These are phyloP conservation scores for Menidia menidia DNA, from an alignment of 2,797 vertebrate genomes.

Conservation along the genomic window DNA sequence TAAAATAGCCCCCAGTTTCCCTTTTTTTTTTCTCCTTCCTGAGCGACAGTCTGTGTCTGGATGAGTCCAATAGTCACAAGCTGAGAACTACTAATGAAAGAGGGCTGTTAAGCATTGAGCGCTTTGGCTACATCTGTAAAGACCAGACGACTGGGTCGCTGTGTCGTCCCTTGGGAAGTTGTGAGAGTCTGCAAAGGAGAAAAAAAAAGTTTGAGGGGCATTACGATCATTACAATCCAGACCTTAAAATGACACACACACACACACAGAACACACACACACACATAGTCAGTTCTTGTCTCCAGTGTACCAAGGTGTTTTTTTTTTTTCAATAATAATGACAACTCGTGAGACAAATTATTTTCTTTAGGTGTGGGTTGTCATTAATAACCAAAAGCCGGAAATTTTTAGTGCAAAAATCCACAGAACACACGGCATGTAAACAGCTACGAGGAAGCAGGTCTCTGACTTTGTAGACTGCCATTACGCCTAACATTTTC, in stretches of 20 bases:
- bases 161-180: slow-evolving; percentile 88
- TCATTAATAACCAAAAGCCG: slow-evolving; percentile 22
- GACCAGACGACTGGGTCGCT: slow-evolving; percentile 95
- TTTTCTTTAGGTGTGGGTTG: slow-evolving; percentile 2
- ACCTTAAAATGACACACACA: neutral
- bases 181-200: slow-evolving; percentile 86
- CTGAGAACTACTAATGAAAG: slow-evolving; percentile 36
- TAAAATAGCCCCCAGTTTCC: slow-evolving; percentile 51
- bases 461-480: neutral
- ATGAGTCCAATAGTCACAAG: slow-evolving; percentile 17
- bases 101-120: slow-evolving; percentile 87
- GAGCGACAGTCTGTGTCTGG: slow-evolving; percentile 41
- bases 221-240: slow-evolving; percentile 9
- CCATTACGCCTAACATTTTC: slow-evolving; percentile 4
- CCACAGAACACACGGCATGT: slow-evolving; percentile 17
- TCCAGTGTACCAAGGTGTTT: neutral
- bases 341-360: neutral
- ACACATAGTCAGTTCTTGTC: neutral
- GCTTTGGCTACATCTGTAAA: slow-evolving; percentile 96
- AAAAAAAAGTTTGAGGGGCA: slow-evolving; percentile 23
- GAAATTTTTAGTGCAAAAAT: slow-evolving; percentile 24
- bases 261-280: neutral
- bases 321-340: slow-evolving; percentile 6
- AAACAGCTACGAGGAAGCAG: neutral
- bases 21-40: slow-evolving; percentile 54